Base-by-base conservation (phyloP, 2,797 vertebrate species). In the Clarias fuscus region DNA sequence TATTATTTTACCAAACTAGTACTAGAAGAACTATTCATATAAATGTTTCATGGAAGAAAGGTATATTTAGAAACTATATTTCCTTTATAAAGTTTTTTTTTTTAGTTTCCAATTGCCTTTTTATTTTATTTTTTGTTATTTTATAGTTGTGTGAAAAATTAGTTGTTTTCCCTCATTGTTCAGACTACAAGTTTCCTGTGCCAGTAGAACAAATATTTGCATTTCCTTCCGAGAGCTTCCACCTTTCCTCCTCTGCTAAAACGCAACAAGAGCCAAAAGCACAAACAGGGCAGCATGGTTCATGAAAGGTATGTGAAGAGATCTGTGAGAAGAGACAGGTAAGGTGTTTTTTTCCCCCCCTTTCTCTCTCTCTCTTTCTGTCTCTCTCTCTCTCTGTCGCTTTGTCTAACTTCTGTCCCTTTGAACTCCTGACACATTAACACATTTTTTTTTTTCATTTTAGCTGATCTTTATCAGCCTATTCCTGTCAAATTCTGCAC, bases 181-280 rank as follows among this genome's bases (percentile, higher is more conserved):
- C 73, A 86, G 76, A 87, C 24, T 65, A 5, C 4, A 11, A 70
- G 15, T 11, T 82, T 79, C 82, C 80, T 82, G 83, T 64, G 33
- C 76, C 62, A 83, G 73, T 73, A 70, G 40, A 84, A 85, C 84
- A 83, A 86, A 79, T 58, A 80, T 43, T 59, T 33, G 72, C n/a
- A 87, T 75, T 89, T 91, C 89, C 89, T 87, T 77, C 81, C 64
- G 24, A 37, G 77, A 71, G 56, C 82, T 89, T 88, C 85, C 88
- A 84, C 56, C 20, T 71, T 83, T 59, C 48, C 30, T 70, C 20
- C 30, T 61, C 43, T 72, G 85, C 64, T 62, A 71, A 85, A 82
- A 56, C n/a, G 43, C 86, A 67, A 62, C 22, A 77, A 67, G 37
- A 4, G 22, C 53, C 67, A 58, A 71, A 71, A 40, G 27, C 22